These are phyloP conservation scores for Pelecanoides urinatrix DNA, from an alignment of 2,113 vertebrate species.

Conservation along the genomic window DNA sequence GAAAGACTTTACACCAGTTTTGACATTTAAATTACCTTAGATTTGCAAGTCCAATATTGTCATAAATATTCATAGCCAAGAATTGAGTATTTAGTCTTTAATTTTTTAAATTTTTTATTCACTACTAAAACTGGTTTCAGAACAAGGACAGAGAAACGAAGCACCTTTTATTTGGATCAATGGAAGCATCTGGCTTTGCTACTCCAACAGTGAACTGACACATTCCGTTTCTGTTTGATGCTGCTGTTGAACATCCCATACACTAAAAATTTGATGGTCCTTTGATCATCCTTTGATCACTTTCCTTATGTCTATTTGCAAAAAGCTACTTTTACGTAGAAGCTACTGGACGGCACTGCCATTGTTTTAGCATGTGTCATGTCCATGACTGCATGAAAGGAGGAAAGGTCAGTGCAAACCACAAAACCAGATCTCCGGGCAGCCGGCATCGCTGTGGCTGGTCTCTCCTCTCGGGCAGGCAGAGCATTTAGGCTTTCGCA, in stretches of 20 bases:
- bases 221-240: fast-evolving
- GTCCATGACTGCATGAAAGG: neutral
- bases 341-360: neutral
- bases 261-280: neutral
- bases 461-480: neutral
- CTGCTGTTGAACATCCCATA: neutral
- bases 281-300: neutral
- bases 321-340: fast-evolving
- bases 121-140: neutral
- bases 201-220: fast-evolving
- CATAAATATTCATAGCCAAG: conserved; percentile 60
- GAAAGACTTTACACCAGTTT: conserved; percentile 28
- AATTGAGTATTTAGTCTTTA: neutral
- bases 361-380: neutral
- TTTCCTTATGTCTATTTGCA: neutral
- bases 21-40: conserved; percentile 58
- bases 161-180: neutral
- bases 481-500: neutral
- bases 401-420: neutral
- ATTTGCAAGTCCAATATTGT: conserved; percentile 58
- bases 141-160: neutral
- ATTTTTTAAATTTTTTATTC: neutral
- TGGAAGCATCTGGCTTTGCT: neutral
- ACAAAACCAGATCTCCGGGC: neutral
- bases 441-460: neutral